Percentiles rank a stretch among this genome's conserved stretches.
Conservation (phyloP, 1,140 invertebrate species). For the Brachionus plicatilis region DNA sequence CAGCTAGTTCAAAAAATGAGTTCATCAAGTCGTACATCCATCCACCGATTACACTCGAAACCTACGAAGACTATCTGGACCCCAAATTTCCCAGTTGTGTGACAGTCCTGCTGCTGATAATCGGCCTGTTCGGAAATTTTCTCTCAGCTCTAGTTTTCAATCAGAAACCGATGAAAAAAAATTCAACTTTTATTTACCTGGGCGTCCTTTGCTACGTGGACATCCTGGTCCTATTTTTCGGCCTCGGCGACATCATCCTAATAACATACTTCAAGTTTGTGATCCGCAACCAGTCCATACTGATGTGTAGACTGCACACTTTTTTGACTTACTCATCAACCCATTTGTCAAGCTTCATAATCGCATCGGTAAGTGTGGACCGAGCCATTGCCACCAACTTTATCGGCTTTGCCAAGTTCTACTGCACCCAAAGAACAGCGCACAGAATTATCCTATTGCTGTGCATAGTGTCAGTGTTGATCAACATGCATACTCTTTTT, state of each 20-base stretch:
- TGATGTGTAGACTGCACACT: constrained; percentile 19
- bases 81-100: not conserved
- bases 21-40: not conserved
- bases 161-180: constrained; percentile 20
- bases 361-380: constrained; percentile 25
- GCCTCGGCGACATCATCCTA: constrained; percentile 16
- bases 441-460: not conserved
- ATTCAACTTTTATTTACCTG: constrained; percentile 38
- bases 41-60: not conserved
- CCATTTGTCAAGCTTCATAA: constrained; percentile 20
- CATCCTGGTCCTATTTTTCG: constrained; percentile 9
- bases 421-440: constrained; percentile 13
- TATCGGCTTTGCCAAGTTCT: constrained; percentile 17
- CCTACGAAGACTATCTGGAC: constrained; percentile 29
- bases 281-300: not conserved
- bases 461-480: not conserved
- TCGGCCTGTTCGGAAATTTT: constrained; percentile 23
- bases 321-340: constrained; percentile 25
- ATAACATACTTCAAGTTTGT: not conserved
- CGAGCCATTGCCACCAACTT: constrained; percentile 35
- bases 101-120: not conserved
- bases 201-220: constrained; percentile 2
- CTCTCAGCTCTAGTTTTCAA: constrained; percentile 17
- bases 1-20: not conserved
- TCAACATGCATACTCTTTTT: constrained; percentile 30